Percentiles rank a stretch among this genome's conserved stretches.
Evolutionary conservation across 2,113 vertebrate genomes (phyloP).

Genomic region (Corythaixoides concolor): DNA sequence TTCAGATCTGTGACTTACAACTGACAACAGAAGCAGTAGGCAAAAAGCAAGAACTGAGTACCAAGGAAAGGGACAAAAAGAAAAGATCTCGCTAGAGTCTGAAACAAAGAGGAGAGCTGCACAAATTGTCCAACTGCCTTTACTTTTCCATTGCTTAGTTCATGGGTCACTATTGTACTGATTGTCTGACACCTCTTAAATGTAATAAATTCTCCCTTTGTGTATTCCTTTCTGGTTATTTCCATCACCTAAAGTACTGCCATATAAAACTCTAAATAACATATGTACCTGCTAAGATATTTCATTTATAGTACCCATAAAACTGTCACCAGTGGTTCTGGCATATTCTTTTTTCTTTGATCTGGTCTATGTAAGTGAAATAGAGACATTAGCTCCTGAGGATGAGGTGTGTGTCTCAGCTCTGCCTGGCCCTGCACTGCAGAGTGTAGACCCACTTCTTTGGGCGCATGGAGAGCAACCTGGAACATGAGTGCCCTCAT

Average conservation of each 20-base stretch:
- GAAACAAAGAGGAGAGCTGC: neutral
- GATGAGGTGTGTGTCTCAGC: neutral
- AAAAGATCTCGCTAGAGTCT: neutral
- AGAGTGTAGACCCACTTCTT: neutral
- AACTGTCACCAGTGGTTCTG: neutral
- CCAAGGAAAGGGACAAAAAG: neutral
- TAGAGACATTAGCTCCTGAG: neutral
- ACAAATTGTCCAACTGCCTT: neutral
- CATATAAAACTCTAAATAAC: conserved; percentile 20
- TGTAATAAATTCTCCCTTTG: neutral
- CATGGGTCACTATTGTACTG: neutral
- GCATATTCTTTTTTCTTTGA: neutral
- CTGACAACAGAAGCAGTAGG: neutral
- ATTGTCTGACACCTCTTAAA: conserved; percentile 11
- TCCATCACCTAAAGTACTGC: neutral
- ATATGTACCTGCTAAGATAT: neutral
- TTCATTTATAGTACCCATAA: conserved; percentile 30
- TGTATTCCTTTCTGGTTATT: neutral
- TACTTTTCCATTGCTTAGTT: neutral
- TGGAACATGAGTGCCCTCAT: neutral
- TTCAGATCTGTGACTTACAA: neutral
- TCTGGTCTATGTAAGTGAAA: neutral
- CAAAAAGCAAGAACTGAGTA: neutral
- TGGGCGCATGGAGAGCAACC: neutral
- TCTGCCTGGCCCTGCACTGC: neutral